Evolutionary conservation across 2,113 vertebrate species (phyloP), one percentile per base, ranked within the genome.

Genomic region (Lophotis ruficrista): DNA sequence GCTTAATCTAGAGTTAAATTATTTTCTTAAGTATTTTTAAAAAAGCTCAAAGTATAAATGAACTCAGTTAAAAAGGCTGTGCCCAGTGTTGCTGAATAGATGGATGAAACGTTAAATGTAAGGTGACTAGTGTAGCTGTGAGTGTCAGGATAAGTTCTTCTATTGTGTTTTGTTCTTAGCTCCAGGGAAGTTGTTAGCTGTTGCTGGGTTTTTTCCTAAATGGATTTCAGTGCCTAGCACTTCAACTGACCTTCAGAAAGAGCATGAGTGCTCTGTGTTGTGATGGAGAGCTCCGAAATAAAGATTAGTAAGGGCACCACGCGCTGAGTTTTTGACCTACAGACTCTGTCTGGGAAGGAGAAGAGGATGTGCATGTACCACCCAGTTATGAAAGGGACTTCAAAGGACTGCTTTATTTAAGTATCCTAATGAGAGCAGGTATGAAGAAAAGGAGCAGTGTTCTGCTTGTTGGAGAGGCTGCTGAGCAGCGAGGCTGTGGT

Each of bases 231-330:
- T 87, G 70, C 69, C 69, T 58, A 65, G 65, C 48, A 62, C 56
- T 83, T 90, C 82, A 76, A 12, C 25, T 95, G 91, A 93, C 83
- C 94, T 95, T 95, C 87, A 75, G 62, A 81, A 93, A 22, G 56
- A 81, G 28, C 28, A 33, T 12, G 33, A 92, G 75, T 66, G 65
- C 11, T 10, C 83, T 83, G 90, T 47, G 11, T 54, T 45, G 80
- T 92, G 86, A 41, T 58, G 80, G 68, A 92, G 58, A 81, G 79
- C 68, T 73, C 1, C 2, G 83, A 58, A 70, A 73, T 50, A 37
- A 77, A 77, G 75, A 70, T 58, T 41, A n/a, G 8, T 38, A 3
- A 70, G 31, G 47, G 58, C 25, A 70, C 50, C 12, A 10, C 12
- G 54, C 12, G 8, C 54, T 82, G 43, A 12, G 14, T 12, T 76